Base-by-base conservation (phyloP, 2,113 vertebrate species). In the Lophura nycthemera region DNA sequence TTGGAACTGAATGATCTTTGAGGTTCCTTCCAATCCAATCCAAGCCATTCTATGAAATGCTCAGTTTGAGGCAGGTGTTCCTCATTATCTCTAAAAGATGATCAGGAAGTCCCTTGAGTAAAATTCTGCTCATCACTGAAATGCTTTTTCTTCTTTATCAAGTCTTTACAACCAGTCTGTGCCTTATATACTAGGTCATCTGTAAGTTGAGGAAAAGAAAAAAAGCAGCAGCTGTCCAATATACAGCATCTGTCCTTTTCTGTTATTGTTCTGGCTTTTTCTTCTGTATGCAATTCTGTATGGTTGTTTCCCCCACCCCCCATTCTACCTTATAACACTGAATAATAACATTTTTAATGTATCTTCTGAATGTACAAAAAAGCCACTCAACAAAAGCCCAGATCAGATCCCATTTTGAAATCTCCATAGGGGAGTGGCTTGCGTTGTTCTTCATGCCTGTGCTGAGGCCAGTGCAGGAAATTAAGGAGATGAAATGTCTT, bases 361-460 rank as follows among this genome's bases (percentile, higher is more conserved):
- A 3, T 21, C 5, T 74, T 69, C 12, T 40, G 43, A 86, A 74
- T 43, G 60, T 65, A 79, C 38, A 45, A 66, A 60, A 83, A 71
- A 65, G 6, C 2, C 1, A 43, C 11, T 65, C 30, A 38, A 10
- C 17, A 59, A 59, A 48, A 64, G 34, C 22, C 36, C 19, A 2
- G 15, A 59, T n/a, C 1, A 13, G 8, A 10, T 60, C 11, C 8
- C 22, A 22, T 30, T 19, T 34, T 11, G 13, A 78, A 70, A 73
- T 40, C 14, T 47, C 12, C 8, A n/a, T 20, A 24, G 15, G 6
- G 15, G 5, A 5, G 20, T 73, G 1, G 0, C 24, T 12, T 5
- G 2, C 52, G 29, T 8, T 8, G 17, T 36, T 34, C 18, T 30
- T 57, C 64, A 25, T 42, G 18, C 10, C 61, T 19, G 8, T 42